Conservation (phyloP, 2,888 invertebrate genomes). For the Geotrupes spiniger region DNA sequence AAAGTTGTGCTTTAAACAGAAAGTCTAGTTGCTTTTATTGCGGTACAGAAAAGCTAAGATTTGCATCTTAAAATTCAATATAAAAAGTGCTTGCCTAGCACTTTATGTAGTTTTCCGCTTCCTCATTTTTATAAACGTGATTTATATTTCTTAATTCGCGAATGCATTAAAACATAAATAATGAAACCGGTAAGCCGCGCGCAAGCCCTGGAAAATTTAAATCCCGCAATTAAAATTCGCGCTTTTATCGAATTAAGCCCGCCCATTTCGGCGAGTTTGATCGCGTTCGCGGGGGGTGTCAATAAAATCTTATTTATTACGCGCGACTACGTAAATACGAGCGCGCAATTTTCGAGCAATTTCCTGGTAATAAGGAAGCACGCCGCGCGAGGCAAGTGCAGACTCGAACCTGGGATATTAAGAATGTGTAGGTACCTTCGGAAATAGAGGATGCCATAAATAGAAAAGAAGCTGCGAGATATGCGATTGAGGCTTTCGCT, state of each 20-base stretch:
- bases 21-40: no score
- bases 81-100: conserved; percentile 3
- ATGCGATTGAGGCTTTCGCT: conserved; percentile 40
- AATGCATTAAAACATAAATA: conserved; percentile 19
- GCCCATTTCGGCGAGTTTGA: conserved; percentile 28
- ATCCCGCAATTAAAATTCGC: conserved; percentile 34
- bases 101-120: conserved; percentile 5
- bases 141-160: conserved; percentile 26
- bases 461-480: conserved; percentile 43
- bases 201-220: conserved; percentile 23
- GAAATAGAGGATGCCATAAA: conserved; percentile 41
- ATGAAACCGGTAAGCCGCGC: conserved; percentile 9
- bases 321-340: conserved; percentile 29
- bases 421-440: conserved; percentile 37
- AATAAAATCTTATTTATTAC: conserved; percentile 31
- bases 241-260: conserved; percentile 33
- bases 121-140: conserved; percentile 11
- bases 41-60: no score
- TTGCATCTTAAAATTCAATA: background rate
- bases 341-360: conserved; percentile 36
- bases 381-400: conserved; percentile 27
- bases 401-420: conserved; percentile 37
- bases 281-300: conserved; percentile 25
- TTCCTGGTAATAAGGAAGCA: conserved; percentile 39
- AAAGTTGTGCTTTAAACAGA: no score